Percentiles rank a stretch among this genome's conserved stretches.
Evolutionary conservation across 30 jellyfish, hydroid and myxozoan species (phyloP).

Genomic region (Aurelia aurita): DNA sequence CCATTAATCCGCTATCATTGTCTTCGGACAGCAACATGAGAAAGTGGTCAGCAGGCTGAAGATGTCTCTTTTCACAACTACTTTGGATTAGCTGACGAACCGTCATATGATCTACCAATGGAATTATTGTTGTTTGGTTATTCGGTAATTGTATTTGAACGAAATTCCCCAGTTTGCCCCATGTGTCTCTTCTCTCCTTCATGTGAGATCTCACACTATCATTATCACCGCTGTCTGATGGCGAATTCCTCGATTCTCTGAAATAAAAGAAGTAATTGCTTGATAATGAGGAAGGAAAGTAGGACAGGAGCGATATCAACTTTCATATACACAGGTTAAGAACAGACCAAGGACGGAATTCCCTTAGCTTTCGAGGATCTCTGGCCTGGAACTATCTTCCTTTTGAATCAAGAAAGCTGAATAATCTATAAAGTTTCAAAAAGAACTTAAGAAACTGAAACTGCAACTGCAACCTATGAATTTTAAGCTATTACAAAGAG

Average conservation of each 20-base stretch:
- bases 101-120: conserved; percentile 71
- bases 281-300: no score
- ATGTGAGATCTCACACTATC: conserved; percentile 67
- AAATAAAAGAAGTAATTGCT: background rate
- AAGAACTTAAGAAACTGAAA: no score
- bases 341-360: no score
- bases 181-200: conserved; percentile 30
- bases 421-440: no score
- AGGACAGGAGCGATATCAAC: no score
- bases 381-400: no score
- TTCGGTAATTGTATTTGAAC: conserved; percentile 84
- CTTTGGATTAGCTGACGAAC: conserved; percentile 55
- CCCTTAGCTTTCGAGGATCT: no score
- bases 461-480: no score
- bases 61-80: conserved; percentile 76
- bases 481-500: no score
- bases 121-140: conserved; percentile 65
- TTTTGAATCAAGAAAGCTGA: no score
- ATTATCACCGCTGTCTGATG: conserved; percentile 71
- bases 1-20: conserved; percentile 77
- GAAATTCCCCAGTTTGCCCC: conserved; percentile 69
- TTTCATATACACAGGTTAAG: no score
- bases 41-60: conserved; percentile 76
- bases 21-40: conserved; percentile 81
- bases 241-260: conserved; percentile 33